Base-by-base conservation (phyloP, 2,113 vertebrate genomes). In the Laterallus jamaicensis region DNA sequence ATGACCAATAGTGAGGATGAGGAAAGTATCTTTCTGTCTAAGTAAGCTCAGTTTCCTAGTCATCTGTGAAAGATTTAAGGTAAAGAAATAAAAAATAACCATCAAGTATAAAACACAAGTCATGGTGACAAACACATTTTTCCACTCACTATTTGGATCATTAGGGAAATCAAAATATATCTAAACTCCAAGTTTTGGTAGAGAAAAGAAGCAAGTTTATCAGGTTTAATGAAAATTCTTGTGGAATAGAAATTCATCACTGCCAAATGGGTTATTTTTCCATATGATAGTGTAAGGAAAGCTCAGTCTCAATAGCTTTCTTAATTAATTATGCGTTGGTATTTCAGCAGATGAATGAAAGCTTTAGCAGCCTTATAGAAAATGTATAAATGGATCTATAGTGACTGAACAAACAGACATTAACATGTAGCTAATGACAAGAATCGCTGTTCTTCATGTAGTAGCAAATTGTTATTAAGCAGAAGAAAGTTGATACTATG, bases 281-380 rank as follows among this genome's bases (percentile, higher is more conserved):
- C 13, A 17, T 93, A 82, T 93, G 95, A 86, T 76, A 86, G 62
- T 22, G 11, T n/a, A 94, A 67, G 81, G 86, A 94, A 97, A 96
- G 56, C 89, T 97, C 87, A 96, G 88, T 50, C 42, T 66, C 69
- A 81, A 86, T 90, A 97, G 58, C 74, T 94, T 95, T 86, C 77
- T 95, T 96, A 92, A 95, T 94, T 96, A 97, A 95, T 97, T 95
- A 49, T 62, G 64, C 82, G 75, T 96, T 71, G 92, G 31, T 91
- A 93, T 96, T 94, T 89, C 63, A 84, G 70, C 54, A 81, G 42
- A 84, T 55, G 71, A 85, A 58, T 88, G 67, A 79, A 76, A 88
- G 52, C 71, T 75, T 54, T 52, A 68, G 54, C 82, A 94, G 28
- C 40, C 52, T 60, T 44, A 39, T 22, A 58, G 87, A 92, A 95